Conservation (phyloP, 2,888 invertebrate species). For the Erebia aethiops region DNA sequence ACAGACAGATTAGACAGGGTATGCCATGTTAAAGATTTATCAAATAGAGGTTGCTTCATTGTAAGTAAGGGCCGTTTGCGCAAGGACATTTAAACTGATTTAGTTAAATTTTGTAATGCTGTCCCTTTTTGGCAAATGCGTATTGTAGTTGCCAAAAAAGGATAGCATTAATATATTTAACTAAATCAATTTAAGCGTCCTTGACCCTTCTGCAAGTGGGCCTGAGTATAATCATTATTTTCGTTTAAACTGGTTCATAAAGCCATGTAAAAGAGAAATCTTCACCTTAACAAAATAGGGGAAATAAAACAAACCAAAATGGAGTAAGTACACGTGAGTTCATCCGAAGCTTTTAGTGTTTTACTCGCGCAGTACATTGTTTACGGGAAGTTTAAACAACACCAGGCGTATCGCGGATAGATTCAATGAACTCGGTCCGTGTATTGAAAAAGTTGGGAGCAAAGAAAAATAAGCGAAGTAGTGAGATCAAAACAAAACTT, state of each 20-base stretch:
- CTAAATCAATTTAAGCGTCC: too few relatives aligned
- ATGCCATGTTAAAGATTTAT: too few relatives aligned
- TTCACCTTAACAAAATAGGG: background rate
- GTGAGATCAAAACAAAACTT: constrained; percentile 15
- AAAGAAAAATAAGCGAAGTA: constrained; percentile 13
- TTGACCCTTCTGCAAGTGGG: too few relatives aligned
- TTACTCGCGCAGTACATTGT: constrained; percentile 3
- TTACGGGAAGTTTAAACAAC: constrained; percentile 26
- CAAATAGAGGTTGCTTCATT: background rate
- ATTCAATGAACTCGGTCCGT: constrained; percentile 22
- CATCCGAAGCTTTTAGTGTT: constrained; percentile 19
- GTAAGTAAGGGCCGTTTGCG: too few relatives aligned
- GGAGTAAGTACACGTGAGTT: constrained; percentile 15
- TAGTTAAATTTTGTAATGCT: too few relatives aligned
- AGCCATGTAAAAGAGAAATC: background rate
- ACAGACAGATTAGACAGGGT: too few relatives aligned
- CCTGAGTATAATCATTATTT: background rate
- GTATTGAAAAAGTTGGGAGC: constrained; percentile 3
- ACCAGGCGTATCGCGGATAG: background rate
- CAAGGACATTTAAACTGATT: too few relatives aligned
- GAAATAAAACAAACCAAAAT: background rate
- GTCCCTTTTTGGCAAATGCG: too few relatives aligned
- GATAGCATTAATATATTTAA: too few relatives aligned
- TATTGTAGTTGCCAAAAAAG: too few relatives aligned
- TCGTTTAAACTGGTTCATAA: background rate